A percentile compares a stretch with the other conserved stretches of the same genome.
These are phyloP conservation scores for Bombus confusus DNA, from an alignment of 1,140 invertebrate species.

Conservation along the genomic window DNA sequence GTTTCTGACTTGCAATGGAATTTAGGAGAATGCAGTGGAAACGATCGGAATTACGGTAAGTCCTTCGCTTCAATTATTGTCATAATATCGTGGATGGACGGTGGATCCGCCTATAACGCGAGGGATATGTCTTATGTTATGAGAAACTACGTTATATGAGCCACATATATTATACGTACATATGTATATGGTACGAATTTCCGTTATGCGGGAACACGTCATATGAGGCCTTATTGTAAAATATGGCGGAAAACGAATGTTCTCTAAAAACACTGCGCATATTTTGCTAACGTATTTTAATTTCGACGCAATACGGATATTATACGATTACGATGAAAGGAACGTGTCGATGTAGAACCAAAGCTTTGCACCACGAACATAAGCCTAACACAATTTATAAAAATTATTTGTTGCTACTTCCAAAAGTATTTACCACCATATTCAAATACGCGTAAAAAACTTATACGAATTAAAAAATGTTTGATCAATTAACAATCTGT, in stretches of 20 bases:
- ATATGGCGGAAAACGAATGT: neutral
- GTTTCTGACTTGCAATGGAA: neutral
- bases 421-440: neutral
- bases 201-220: no score
- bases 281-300: neutral
- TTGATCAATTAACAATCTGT: neutral
- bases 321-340: neutral
- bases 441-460: neutral
- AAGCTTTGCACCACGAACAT: no score
- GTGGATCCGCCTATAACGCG: no score
- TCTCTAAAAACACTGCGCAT: neutral
- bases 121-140: no score
- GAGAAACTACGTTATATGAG: no score
- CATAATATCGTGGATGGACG: neutral
- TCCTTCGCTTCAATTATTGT: neutral
- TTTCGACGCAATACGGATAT: neutral
- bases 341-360: neutral
- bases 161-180: no score
- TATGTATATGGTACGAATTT: no score
- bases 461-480: neutral
- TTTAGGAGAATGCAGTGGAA: slow-evolving; percentile 9
- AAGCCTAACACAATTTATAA: neutral
- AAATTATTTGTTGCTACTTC: neutral
- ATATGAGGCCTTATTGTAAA: no score
- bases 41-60: neutral